Evolutionary conservation across 2,888 invertebrate species (phyloP).

Genomic region (Trissoscelio sp.): DNA sequence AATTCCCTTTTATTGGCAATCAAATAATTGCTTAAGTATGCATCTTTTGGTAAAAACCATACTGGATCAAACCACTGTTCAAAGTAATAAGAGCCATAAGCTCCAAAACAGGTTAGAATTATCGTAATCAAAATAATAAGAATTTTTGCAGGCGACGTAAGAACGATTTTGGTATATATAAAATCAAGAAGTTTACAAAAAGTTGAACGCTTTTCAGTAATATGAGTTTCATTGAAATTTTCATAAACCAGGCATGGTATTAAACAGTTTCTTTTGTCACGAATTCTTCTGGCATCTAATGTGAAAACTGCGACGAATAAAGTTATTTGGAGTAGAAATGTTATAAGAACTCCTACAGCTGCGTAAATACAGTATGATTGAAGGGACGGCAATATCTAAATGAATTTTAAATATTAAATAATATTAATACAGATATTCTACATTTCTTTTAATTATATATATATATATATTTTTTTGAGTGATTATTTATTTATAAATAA

Average conservation of each 20-base stretch:
- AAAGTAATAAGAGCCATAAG: slow-evolving; percentile 86
- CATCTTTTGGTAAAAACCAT: slow-evolving; percentile 91
- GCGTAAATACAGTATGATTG: slow-evolving; percentile 93
- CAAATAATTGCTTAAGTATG: slow-evolving; percentile 87
- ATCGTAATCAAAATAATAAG: slow-evolving; percentile 86
- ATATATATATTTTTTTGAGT: neutral
- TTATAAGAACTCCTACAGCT: slow-evolving; percentile 89
- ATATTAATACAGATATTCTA: neutral
- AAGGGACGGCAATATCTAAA: slow-evolving; percentile 90
- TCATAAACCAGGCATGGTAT: slow-evolving; percentile 88
- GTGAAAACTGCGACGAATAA: slow-evolving; percentile 92
- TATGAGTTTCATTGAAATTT: slow-evolving; percentile 84
- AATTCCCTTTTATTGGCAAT: slow-evolving; percentile 86
- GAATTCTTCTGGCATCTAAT: slow-evolving; percentile 88
- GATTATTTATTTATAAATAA: slow-evolving; percentile 33
- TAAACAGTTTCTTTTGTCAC: slow-evolving; percentile 87
- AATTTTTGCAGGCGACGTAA: slow-evolving; percentile 88
- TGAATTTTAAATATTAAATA: slow-evolving; percentile 46
- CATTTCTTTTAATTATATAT: too few relatives aligned
- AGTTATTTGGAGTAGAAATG: slow-evolving; percentile 91
- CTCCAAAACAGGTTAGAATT: slow-evolving; percentile 86
- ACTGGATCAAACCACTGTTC: slow-evolving; percentile 91
- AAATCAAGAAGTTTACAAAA: slow-evolving; percentile 86
- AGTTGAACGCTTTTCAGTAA: slow-evolving; percentile 84
- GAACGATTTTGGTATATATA: slow-evolving; percentile 87